Evolutionary conservation across 2,888 invertebrate species (phyloP).

Genomic region (Leptogaster cylindrica): DNA sequence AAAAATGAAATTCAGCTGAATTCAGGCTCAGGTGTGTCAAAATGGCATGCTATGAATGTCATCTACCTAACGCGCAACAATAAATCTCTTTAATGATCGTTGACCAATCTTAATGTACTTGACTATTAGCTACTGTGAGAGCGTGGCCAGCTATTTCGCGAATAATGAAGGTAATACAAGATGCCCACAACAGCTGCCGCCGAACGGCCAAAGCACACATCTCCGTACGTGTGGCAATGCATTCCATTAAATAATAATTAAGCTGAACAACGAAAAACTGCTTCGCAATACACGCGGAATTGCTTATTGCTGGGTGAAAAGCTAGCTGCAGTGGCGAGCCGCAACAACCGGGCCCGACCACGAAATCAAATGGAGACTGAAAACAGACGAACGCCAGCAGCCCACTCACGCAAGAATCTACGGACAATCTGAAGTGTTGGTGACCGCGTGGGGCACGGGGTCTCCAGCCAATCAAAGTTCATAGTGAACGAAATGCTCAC

Average conservation of each 20-base stretch:
- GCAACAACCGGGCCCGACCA: no score
- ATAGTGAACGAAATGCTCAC: no score
- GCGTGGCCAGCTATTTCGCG: background rate
- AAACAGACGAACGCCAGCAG: no score
- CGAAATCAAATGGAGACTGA: no score
- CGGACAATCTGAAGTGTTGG: no score
- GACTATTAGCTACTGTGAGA: background rate
- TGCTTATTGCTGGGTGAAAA: no score
- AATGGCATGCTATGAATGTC: background rate
- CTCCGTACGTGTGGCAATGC: background rate
- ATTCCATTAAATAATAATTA: slow-evolving; percentile 6
- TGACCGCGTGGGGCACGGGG: no score
- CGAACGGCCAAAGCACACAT: background rate
- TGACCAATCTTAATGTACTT: background rate
- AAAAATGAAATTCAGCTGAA: background rate
- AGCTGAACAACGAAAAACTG: background rate
- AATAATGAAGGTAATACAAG: background rate
- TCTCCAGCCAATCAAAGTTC: no score
- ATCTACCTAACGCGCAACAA: background rate
- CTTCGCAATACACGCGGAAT: background rate
- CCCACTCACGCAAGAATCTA: no score
- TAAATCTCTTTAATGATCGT: background rate
- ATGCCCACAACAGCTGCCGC: background rate
- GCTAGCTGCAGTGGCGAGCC: no score
- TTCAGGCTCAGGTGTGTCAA: background rate